A percentile compares a stretch with the other conserved stretches of the same genome.
Evolutionary conservation across 2,797 vertebrate species (phyloP).

Genomic region (Sebastes matsubarae): DNA sequence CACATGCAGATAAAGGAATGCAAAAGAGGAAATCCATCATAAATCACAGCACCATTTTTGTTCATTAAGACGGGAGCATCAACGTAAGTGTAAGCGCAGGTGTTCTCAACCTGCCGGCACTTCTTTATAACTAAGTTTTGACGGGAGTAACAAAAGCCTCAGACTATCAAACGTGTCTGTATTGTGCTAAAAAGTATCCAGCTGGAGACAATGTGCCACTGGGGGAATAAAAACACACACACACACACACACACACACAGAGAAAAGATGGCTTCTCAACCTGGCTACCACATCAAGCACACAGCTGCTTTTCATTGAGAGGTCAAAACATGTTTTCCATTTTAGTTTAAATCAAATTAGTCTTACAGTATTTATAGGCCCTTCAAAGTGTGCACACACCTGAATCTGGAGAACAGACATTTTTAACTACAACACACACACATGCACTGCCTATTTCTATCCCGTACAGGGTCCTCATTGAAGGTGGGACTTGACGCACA

Average conservation of each 20-base stretch:
- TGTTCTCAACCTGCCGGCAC: conserved; percentile 38
- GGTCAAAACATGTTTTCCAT: conserved; percentile 78
- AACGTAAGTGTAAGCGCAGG: conserved; percentile 25
- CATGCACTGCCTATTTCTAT: not conserved
- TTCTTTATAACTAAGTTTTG: not conserved
- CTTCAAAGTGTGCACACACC: conserved; percentile 52
- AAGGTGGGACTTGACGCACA: not conserved
- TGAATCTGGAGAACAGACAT: conserved; percentile 41
- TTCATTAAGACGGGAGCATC: conserved; percentile 27
- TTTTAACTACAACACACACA: conserved; percentile 8
- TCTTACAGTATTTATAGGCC: conserved; percentile 65
- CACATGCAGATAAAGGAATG: not conserved
- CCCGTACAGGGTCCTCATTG: not conserved
- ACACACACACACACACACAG: not conserved
- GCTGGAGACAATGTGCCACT: conserved; percentile 57
- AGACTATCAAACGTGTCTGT: conserved; percentile 23
- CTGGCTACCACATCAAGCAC: conserved; percentile 61
- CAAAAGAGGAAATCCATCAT: conserved; percentile 19
- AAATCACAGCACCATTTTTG: conserved; percentile 35
- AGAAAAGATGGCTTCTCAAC: conserved; percentile 42
- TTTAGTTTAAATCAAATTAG: conserved; percentile 79
- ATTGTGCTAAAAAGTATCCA: conserved; percentile 39
- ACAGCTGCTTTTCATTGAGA: conserved; percentile 71
- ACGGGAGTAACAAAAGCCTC: conserved; percentile 36
- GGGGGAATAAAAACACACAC: conserved; percentile 5